Evolutionary conservation across 2,113 vertebrate species (phyloP), one percentile per base, ranked within the genome.

Genomic region (Mugil cephalus): DNA sequence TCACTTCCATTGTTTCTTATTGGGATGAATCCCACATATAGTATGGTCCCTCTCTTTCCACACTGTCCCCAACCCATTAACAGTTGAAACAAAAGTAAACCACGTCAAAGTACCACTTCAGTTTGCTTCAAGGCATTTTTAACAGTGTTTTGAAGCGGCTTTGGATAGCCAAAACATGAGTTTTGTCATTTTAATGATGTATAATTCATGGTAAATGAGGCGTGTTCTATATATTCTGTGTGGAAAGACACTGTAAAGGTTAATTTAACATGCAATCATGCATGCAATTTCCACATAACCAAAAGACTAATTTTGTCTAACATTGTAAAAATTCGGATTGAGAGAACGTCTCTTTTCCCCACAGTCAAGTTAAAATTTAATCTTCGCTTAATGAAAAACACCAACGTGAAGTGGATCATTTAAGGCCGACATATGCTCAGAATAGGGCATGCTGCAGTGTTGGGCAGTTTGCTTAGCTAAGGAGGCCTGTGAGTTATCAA

Each of bases 191-290:
- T 61, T 83, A 89, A 82, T 85, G 74, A 78, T 46, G 65, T 56
- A 76, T 80, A 72, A 80, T 83, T 81, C 59, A 17, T 42, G 43
- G 21, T 60, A 75, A 88, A 92, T 88, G 74, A 87, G 81, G 77
- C 74, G 7, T 79, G 54, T 61, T 66, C 73, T 79, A 56, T 87
- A 74, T 80, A 66, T 79, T 85, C 70, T 77, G 17, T 73, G 34
- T 65, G 80, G 63, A 65, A 72, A 69, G 43, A 63, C 64, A 71
- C 10, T 59, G 74, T 68, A 69, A 80, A 82, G 73, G 63, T 72
- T 66, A 69, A 87, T 91, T 89, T 86, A 86, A 68, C 66, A 39
- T 69, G 54, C 67, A 86, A 79, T 92, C 85, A 87, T 65, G 74
- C 73, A 80, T 67, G 24, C 80, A 84, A 83, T 89, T 86, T 87